Conservation (phyloP, 2,797 vertebrate genomes). For the Lerista edwardsae region DNA sequence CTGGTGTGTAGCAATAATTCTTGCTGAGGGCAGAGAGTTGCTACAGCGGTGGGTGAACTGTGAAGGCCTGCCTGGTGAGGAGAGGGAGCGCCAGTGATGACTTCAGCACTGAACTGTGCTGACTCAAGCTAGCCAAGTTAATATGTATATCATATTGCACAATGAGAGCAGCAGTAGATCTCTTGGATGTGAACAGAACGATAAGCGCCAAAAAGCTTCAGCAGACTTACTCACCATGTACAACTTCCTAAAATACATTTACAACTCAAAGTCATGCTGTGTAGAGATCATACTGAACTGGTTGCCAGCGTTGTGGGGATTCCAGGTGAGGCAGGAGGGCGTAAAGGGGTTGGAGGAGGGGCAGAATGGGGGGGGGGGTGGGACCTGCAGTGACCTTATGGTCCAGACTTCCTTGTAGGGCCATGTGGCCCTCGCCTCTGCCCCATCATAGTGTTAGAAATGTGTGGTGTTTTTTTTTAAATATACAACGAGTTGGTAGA, state of each 20-base stretch:
- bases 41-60: conserved; percentile 36
- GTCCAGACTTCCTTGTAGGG: too few relatives aligned
- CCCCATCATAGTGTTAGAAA: neutral
- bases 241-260: neutral
- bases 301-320: too few relatives aligned
- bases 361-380: too few relatives aligned
- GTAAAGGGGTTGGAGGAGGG: too few relatives aligned
- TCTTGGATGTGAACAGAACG: neutral
- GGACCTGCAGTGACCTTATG: too few relatives aligned
- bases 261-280: too few relatives aligned
- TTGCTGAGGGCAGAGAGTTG: conserved; percentile 49
- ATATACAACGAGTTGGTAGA: neutral
- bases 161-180: neutral
- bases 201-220: neutral
- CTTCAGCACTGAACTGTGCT: conserved; percentile 51
- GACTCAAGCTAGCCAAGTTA: conserved; percentile 42
- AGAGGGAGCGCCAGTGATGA: neutral
- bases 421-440: too few relatives aligned
- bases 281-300: too few relatives aligned
- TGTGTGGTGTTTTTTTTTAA: neutral
- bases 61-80: conserved; percentile 42
- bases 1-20: conserved; percentile 44
- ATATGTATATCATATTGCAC: conserved; percentile 14
- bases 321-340: too few relatives aligned
- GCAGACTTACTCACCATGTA: neutral